Evolutionary conservation across 2,797 vertebrate genomes (phyloP), one percentile per base, ranked within the genome.

Genomic region (Gila robusta): DNA sequence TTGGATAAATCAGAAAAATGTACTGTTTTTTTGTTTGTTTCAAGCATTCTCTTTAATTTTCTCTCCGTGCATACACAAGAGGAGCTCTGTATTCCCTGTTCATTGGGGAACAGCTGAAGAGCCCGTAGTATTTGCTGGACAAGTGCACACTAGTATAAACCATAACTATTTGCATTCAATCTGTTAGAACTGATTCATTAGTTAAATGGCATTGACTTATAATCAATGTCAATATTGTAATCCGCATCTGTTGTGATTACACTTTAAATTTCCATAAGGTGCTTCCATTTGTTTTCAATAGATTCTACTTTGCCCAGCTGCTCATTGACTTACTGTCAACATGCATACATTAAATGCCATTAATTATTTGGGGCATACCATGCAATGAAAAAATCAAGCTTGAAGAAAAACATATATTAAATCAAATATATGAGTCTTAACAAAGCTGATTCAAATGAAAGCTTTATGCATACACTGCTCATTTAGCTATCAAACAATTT

Each of bases 261-360:
- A 89, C 74, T 79, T 82, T 83, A 85, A 17, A 72, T 89, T 88
- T 82, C 44, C 62, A 86, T 80, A 49, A 62, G n/a, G 11, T 28
- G 44, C 21, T 41, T 35, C 17, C 80, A 82, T 87, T 90, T 67
- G 47, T 26, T 90, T 88, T 44, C 67, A 47, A 59, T 28, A 7
- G 47, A 54, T 79, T 79, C 11, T 73, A 39, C 44, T 73, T 80
- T 86, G 70, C 28, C 52, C 69, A 64, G 52, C n/a, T 28, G 56
- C 62, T 28, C n/a, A 84, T 73, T 85, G 56, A 88, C 78, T 85
- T 49, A 56, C 59, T 87, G 73, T 82, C 88, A 41, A 83, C 69
- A 85, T 67, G 64, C 44, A 70, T 84, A 82, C 41, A 81, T 80
- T 70, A 47, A 37, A 72, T 71, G 16, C 26, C 47, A 77, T 82